A percentile compares a stretch with the other conserved stretches of the same genome.
Evolutionary conservation across 1,140 invertebrate genomes (phyloP).

Genomic region (Drosophila saltans): DNA sequence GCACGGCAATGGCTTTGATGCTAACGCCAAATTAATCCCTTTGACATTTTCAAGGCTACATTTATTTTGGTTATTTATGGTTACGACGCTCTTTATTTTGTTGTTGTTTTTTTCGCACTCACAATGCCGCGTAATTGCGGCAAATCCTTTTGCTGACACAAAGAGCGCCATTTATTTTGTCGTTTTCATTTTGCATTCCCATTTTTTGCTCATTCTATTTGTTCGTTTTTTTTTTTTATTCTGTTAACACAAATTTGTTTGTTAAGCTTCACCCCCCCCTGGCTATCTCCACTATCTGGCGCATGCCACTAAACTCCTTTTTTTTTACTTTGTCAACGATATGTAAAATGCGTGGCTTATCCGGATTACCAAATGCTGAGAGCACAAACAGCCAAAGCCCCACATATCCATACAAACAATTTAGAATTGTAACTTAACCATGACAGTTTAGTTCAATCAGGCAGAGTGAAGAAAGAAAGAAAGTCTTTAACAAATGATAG

Average conservation of each 20-base stretch:
- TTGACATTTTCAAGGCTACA: slow-evolving; percentile 45
- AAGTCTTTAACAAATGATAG: not conserved
- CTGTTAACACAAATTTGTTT: slow-evolving; percentile 52
- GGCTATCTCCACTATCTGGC: slow-evolving; percentile 13
- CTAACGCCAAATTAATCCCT: slow-evolving; percentile 37
- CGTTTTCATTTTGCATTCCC: slow-evolving; percentile 38
- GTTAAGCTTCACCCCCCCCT: slow-evolving; percentile 42
- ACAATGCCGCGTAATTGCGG: slow-evolving; percentile 47
- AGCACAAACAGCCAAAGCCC: slow-evolving; percentile 46
- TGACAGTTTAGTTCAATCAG: not conserved
- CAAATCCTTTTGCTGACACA: slow-evolving; percentile 60
- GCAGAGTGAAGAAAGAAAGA: not conserved
- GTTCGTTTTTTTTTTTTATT: not conserved
- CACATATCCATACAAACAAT: not conserved
- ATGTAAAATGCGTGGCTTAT: slow-evolving; percentile 65
- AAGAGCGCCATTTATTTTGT: slow-evolving; percentile 24
- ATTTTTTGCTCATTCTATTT: slow-evolving; percentile 24
- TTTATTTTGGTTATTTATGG: slow-evolving; percentile 56
- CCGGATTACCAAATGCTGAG: slow-evolving; percentile 54
- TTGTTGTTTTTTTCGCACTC: slow-evolving; percentile 32
- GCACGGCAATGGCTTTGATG: slow-evolving; percentile 25
- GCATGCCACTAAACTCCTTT: slow-evolving; percentile 18
- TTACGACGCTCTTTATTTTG: not conserved
- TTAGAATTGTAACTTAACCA: slow-evolving; percentile 7
- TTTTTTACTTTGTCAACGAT: slow-evolving; percentile 45